Percentiles rank a stretch among this genome's conserved stretches.
Conservation (phyloP, 2,888 invertebrate species). For the Melanostoma scalare region DNA sequence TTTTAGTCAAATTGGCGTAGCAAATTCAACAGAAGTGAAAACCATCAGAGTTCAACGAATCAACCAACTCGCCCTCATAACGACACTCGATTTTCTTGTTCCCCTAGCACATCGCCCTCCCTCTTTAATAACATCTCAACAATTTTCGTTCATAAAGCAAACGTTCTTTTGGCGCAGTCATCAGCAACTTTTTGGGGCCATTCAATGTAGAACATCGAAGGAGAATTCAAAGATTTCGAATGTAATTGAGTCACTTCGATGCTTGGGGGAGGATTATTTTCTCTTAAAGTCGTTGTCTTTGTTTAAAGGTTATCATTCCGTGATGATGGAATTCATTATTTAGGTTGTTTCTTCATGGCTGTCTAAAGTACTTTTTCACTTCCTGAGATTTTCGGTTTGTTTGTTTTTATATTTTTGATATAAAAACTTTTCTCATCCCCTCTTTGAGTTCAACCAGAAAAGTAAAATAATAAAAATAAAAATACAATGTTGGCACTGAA, state of each 20-base stretch:
- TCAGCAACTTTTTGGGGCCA: conserved; percentile 30
- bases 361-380: neutral
- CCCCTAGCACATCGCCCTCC: neutral
- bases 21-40: conserved; percentile 65
- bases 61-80: conserved; percentile 30
- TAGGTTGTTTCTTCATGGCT: conserved; percentile 27
- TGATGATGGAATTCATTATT: conserved; percentile 53
- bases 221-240: conserved; percentile 26
- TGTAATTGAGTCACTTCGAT: conserved; percentile 57
- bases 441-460: conserved; percentile 9
- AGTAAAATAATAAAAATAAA: neutral
- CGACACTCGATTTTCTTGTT: conserved; percentile 13
- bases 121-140: neutral
- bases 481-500: neutral
- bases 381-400: neutral
- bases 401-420: conserved; percentile 8
- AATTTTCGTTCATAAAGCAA: conserved; percentile 15
- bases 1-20: conserved; percentile 72
- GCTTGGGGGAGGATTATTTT: conserved; percentile 2
- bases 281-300: conserved; percentile 16
- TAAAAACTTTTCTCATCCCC: conserved; percentile 12
- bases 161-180: conserved; percentile 14
- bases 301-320: conserved; percentile 45
- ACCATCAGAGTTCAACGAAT: conserved; percentile 51
- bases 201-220: conserved; percentile 22